Evolutionary conservation across 2,113 vertebrate species (phyloP), one percentile per base, ranked within the genome.

Genomic region (Semicossyphus pulcher): DNA sequence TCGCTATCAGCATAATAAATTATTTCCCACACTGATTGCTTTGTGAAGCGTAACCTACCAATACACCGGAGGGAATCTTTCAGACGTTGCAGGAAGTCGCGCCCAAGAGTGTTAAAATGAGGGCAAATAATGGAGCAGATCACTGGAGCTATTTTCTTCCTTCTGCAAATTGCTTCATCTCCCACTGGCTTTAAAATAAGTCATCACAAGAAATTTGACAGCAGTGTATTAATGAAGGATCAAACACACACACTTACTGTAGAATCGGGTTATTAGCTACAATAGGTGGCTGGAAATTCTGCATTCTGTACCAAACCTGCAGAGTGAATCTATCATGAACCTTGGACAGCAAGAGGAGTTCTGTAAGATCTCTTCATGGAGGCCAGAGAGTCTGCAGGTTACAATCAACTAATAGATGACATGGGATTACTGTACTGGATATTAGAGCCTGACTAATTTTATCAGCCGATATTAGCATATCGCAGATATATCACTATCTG

Each of bases 101-200:
- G 32, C 16, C 32, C 36, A 34, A 42, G 28, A 63, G 29, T 47
- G 31, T 79, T 57, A 59, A 66, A 75, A 80, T 3, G 25, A 28
- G 45, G 45, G 32, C 47, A 76, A 81, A 81, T 70, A 67, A 78
- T 56, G 28, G 48, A 37, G 52, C 34, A 59, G 32, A 77, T 71
- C 45, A 53, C 49, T 72, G 47, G 14, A 71, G 56, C 68, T 60
- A 62, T 80, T 66, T 72, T 76, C 18, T 32, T 54, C 34, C 71
- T 51, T 49, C 37, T 52, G 36, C 37, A 74, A 48, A 73, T 69
- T 60, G 39, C 37, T 67, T 76, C 72, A 63, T 62, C 48, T 84
- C 37, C 47, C 44, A 34, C 8, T 56, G 15, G 29, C 47, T 39
- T 54, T 63, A 26, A 32, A 70, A 74, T 51, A 53, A 54, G 31